Conservation (phyloP, 2,113 vertebrate species). For the Monarcha castaneiventris region DNA sequence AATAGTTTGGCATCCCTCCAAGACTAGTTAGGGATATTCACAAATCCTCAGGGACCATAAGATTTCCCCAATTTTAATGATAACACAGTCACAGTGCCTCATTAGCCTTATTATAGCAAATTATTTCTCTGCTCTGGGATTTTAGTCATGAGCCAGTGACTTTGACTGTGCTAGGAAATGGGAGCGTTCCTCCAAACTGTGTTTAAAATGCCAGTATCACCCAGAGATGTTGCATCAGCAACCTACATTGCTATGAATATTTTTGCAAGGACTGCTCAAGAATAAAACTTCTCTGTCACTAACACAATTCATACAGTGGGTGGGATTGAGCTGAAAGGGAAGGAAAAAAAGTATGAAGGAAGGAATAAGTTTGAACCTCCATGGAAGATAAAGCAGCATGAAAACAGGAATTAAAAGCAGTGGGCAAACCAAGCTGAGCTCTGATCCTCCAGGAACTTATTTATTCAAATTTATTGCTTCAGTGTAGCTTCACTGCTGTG, state of each 20-base stretch:
- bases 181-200: not conserved
- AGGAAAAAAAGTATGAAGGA: not conserved
- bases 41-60: not conserved
- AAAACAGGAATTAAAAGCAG: not conserved
- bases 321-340: not conserved
- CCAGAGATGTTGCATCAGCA: not conserved
- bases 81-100: not conserved
- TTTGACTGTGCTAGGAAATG: not conserved
- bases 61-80: not conserved
- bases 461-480: not conserved
- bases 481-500: not conserved
- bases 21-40: not conserved
- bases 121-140: not conserved
- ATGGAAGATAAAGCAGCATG: not conserved
- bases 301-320: not conserved
- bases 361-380: not conserved
- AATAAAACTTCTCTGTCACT: not conserved
- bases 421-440: not conserved
- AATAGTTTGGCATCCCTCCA: not conserved
- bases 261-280: not conserved
- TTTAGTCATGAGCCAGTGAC: not conserved
- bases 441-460: not conserved
- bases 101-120: not conserved
- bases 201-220: not conserved
- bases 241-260: not conserved